Conservation (phyloP, 1,140 invertebrate species). For the Aphidius gifuensis region DNA sequence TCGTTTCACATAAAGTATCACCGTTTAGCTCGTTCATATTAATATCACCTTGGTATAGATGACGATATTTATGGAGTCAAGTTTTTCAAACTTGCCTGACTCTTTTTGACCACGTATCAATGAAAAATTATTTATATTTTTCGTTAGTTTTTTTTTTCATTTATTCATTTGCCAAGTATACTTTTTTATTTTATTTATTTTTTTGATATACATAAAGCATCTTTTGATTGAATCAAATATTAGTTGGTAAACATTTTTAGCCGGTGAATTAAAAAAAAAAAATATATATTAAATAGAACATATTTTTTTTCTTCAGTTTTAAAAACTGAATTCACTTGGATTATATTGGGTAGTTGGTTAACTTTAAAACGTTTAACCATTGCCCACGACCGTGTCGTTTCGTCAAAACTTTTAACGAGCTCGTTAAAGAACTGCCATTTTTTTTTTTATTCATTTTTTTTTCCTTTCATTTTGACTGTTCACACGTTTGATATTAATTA, state of each 20-base stretch:
- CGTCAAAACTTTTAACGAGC: slow-evolving; percentile 20
- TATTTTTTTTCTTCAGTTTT: no score
- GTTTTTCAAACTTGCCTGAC: slow-evolving; percentile 12
- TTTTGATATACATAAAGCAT: no score
- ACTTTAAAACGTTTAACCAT: slow-evolving; percentile 10
- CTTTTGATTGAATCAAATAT: no score
- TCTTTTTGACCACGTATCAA: no score
- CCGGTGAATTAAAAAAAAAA: no score
- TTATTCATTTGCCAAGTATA: no score
- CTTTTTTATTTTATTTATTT: no score
- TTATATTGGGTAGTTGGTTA: neutral
- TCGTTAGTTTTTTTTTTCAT: no score
- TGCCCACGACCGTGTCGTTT: slow-evolving; percentile 2
- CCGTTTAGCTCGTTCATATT: slow-evolving; percentile 9
- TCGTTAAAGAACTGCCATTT: slow-evolving; percentile 10
- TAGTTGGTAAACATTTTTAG: no score
- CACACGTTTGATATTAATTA: neutral
- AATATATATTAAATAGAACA: no score
- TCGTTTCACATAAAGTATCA: slow-evolving; percentile 13
- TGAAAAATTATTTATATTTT: no score
- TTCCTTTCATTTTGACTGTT: neutral
- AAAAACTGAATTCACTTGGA: no score
- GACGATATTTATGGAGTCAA: slow-evolving; percentile 13
- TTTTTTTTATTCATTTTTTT: neutral
- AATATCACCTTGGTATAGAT: slow-evolving; percentile 18